Conservation (phyloP, 2,113 vertebrate species). For the Brachypodius melanocephalos region DNA sequence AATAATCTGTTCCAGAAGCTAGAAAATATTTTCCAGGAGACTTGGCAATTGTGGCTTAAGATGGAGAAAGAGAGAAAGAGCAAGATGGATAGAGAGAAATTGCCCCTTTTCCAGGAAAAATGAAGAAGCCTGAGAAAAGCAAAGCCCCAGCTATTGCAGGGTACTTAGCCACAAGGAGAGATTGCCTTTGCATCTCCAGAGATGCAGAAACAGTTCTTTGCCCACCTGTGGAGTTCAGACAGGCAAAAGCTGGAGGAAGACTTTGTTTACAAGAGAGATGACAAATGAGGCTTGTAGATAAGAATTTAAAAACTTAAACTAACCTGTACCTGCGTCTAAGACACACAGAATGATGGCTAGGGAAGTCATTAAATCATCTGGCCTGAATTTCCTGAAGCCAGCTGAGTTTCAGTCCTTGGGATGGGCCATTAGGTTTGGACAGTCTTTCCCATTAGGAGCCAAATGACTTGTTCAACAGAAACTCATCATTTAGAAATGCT, state of each 20-base stretch:
- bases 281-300: background rate
- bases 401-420: background rate
- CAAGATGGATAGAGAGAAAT: conserved; percentile 2
- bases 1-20: conserved; percentile 58
- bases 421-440: background rate
- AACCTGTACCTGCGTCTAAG: background rate
- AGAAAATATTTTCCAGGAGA: conserved; percentile 64
- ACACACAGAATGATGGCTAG: background rate
- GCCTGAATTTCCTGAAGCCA: background rate
- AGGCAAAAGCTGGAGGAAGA: background rate
- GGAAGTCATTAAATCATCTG: background rate
- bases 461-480: background rate
- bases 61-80: conserved; percentile 19
- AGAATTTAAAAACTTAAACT: background rate
- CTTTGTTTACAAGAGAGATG: background rate
- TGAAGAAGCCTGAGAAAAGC: background rate
- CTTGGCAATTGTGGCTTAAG: conserved; percentile 40
- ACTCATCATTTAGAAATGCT: background rate
- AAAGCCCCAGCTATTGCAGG: background rate
- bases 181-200: background rate
- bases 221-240: background rate
- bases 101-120: conserved; percentile 11
- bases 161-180: background rate
- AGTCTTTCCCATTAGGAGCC: background rate
- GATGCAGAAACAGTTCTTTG: background rate